These are phyloP conservation scores for Phymanthus crucifer DNA, from an alignment of 92 coral and sea anemone genomes.

Conservation along the genomic window DNA sequence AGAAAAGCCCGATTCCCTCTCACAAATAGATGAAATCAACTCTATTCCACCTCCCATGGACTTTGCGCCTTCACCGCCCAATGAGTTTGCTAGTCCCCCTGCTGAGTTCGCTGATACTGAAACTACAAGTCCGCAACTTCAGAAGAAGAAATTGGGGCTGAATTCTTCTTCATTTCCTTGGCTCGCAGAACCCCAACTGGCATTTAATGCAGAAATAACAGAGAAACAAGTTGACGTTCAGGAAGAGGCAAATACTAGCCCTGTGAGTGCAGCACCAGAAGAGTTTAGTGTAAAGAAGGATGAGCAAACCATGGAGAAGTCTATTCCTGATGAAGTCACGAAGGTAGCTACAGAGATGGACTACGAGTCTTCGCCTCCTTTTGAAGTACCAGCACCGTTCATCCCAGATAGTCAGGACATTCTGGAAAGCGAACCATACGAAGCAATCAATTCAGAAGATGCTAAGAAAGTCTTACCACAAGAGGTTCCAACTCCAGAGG, in stretches of 20 bases:
- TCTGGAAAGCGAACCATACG: neutral
- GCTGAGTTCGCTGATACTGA: constrained; percentile 27
- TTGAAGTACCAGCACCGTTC: neutral
- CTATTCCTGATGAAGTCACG: neutral
- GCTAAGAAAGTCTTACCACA: neutral
- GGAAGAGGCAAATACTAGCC: neutral
- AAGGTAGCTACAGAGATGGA: neutral
- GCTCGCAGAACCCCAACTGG: constrained; percentile 60
- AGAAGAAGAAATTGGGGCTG: constrained; percentile 58
- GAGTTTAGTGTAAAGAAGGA: neutral
- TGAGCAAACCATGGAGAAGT: neutral
- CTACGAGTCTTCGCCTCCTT: neutral
- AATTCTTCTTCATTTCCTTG: constrained; percentile 62
- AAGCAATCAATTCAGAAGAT: neutral
- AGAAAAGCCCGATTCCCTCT: constrained; percentile 31
- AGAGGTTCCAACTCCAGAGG: neutral
- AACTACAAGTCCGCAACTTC: constrained; percentile 13
- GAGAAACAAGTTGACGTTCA: neutral
- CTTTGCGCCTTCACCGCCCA: constrained; percentile 64
- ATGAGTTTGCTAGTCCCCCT: constrained; percentile 41
- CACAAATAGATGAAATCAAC: constrained; percentile 35
- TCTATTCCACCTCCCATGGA: constrained; percentile 84
- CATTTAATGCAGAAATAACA: constrained; percentile 44
- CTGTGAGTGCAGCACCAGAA: neutral
- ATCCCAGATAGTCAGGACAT: constrained; percentile 1